A percentile compares a stretch with the other conserved stretches of the same genome.
phyloP scores from a whole-genome alignment of 2,113 vertebrate species.

The Oxyruncus cristatus region DNA sequence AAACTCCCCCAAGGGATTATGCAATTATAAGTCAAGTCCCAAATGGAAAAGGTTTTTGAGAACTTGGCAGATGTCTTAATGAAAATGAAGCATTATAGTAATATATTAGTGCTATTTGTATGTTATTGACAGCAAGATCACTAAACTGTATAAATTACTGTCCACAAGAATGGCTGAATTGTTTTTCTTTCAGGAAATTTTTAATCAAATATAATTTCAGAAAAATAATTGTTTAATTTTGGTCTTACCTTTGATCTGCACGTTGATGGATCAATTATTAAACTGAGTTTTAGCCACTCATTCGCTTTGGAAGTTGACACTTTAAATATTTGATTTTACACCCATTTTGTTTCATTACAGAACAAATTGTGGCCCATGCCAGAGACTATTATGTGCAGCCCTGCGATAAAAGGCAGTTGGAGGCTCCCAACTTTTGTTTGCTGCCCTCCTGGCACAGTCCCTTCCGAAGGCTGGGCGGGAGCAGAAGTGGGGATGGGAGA shows the following conservation, averaged over 20 bases:
- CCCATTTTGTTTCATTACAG: constrained; percentile 48
- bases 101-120: constrained; percentile 83
- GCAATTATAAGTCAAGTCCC: constrained; percentile 81
- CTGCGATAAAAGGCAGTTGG: neutral
- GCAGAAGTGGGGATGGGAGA: neutral
- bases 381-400: neutral
- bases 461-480: neutral
- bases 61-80: constrained; percentile 86
- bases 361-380: constrained; percentile 45
- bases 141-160: constrained; percentile 81
- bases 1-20: constrained; percentile 80
- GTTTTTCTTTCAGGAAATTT: constrained; percentile 75
- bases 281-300: constrained; percentile 11
- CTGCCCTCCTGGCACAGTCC: neutral
- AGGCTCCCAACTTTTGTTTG: neutral
- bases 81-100: constrained; percentile 86
- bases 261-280: constrained; percentile 68
- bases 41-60: constrained; percentile 79
- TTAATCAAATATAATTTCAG: constrained; percentile 78
- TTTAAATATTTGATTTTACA: constrained; percentile 68
- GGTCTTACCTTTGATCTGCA: constrained; percentile 60
- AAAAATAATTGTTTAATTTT: constrained; percentile 76
- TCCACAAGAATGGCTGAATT: constrained; percentile 75
- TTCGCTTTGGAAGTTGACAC: constrained; percentile 63
- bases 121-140: constrained; percentile 81